These are phyloP conservation scores for Dione vanillae DNA, from an alignment of 2,888 invertebrate species.

Conservation along the genomic window DNA sequence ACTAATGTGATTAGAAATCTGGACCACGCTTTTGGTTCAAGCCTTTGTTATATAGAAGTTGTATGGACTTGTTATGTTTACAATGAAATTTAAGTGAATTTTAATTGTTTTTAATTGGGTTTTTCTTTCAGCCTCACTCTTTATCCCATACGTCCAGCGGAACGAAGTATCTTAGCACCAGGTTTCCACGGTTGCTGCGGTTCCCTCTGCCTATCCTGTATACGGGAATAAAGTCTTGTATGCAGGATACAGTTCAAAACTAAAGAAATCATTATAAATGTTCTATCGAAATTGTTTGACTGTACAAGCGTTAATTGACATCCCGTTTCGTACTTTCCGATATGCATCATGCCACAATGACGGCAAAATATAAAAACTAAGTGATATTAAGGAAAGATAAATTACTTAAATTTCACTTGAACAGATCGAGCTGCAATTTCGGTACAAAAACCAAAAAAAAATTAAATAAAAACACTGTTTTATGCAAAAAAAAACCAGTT, in stretches of 20 bases:
- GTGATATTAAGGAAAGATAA: background rate
- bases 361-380: too few relatives aligned
- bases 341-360: too few relatives aligned
- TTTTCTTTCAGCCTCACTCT: too few relatives aligned
- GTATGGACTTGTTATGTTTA: background rate
- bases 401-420: background rate
- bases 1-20: conserved; percentile 30
- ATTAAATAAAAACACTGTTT: background rate
- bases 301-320: background rate
- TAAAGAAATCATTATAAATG: background rate
- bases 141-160: too few relatives aligned
- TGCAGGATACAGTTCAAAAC: too few relatives aligned
- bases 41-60: conserved; percentile 7
- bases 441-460: background rate
- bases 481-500: background rate
- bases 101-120: too few relatives aligned
- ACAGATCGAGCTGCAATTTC: background rate
- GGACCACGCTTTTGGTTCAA: conserved; percentile 3
- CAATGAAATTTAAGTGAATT: too few relatives aligned
- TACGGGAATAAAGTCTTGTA: too few relatives aligned
- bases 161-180: too few relatives aligned
- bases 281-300: background rate
- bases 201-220: too few relatives aligned
- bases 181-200: too few relatives aligned
- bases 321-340: too few relatives aligned